phyloP scores from a whole-genome alignment of 2,888 invertebrate species.

The Rhorus exstirpatorius region DNA sequence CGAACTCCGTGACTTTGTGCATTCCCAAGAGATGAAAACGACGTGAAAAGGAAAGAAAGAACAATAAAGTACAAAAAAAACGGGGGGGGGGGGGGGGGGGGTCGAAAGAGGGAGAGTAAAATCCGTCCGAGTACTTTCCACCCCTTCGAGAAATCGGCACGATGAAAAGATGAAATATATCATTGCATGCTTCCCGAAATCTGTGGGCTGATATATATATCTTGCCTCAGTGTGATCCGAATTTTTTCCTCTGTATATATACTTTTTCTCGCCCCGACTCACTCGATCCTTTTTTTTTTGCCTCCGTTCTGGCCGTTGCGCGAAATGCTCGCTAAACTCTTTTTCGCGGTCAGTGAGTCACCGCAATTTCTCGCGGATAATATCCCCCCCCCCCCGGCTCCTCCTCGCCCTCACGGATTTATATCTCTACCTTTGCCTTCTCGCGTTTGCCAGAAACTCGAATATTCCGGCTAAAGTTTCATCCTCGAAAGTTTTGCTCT shows the following conservation, averaged over 20 bases:
- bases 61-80: conserved; percentile 12
- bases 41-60: neutral
- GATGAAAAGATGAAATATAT: conserved; percentile 58
- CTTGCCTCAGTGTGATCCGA: conserved; percentile 11
- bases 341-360: conserved; percentile 57
- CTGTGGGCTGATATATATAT: neutral
- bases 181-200: conserved; percentile 19
- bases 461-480: conserved; percentile 6
- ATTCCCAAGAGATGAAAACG: conserved; percentile 37
- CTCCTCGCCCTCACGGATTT: neutral
- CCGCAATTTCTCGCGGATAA: conserved; percentile 47
- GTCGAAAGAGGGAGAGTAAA: conserved; percentile 28
- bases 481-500: too few species aligned
- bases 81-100: too few species aligned
- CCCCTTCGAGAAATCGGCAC: conserved; percentile 47
- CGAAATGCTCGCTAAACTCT: conserved; percentile 14
- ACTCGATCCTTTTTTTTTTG: conserved; percentile 13
- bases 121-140: conserved; percentile 35
- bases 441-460: neutral
- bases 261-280: neutral
- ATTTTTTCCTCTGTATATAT: neutral
- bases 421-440: neutral
- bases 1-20: conserved; percentile 50
- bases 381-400: too few species aligned
- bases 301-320: neutral